phyloP scores from a whole-genome alignment of 2,888 invertebrate genomes.

The Drosophila hawaiiensis region DNA sequence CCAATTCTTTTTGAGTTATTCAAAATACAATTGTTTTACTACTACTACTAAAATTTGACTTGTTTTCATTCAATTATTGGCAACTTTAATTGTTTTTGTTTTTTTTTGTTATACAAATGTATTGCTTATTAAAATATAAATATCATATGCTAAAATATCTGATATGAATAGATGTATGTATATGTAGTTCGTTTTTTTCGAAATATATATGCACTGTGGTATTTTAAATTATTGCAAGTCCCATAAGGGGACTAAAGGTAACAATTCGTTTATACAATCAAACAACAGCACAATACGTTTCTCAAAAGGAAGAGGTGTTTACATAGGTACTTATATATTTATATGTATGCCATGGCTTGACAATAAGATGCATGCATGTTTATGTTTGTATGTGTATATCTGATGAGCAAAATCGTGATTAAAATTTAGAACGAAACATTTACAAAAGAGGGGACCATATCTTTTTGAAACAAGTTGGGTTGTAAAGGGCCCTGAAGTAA shows the following conservation, averaged over 20 bases:
- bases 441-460: conserved; percentile 51
- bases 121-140: conserved; percentile 59
- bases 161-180: conserved; percentile 42
- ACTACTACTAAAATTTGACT: conserved; percentile 14
- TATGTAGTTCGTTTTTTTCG: conserved; percentile 18
- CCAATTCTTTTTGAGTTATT: conserved; percentile 41
- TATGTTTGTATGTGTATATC: conserved; percentile 17
- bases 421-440: conserved; percentile 47
- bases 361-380: conserved; percentile 19
- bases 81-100: conserved; percentile 23
- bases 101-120: conserved; percentile 44
- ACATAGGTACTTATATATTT: conserved; percentile 41
- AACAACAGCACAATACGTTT: conserved; percentile 44
- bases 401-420: conserved; percentile 41
- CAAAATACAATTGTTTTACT: conserved; percentile 20
- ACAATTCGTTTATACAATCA: conserved; percentile 30
- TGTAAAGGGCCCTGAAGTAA: conserved; percentile 39
- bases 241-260: conserved; percentile 26
- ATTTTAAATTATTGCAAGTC: conserved; percentile 28
- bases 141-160: conserved; percentile 58
- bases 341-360: conserved; percentile 15
- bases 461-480: conserved; percentile 26
- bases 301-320: conserved; percentile 57
- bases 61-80: conserved; percentile 35
- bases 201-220: conserved; percentile 31